Conservation (phyloP, 2,797 vertebrate species). For the Mareca penelope region DNA sequence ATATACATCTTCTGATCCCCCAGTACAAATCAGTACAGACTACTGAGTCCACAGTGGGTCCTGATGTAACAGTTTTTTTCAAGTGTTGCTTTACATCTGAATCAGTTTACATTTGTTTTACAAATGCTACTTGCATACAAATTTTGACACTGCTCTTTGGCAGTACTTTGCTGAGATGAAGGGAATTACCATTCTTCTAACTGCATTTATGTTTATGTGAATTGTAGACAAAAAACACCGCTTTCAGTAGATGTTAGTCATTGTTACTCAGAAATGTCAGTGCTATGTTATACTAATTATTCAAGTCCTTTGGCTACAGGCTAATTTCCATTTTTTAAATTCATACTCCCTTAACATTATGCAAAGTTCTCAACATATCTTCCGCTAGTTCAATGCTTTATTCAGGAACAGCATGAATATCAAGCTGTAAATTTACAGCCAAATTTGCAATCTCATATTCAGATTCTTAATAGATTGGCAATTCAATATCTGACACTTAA, state of each 20-base stretch:
- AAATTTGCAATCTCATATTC: neutral
- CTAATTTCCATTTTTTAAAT: neutral
- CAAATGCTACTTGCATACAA: neutral
- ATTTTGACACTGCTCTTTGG: neutral
- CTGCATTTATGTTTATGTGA: neutral
- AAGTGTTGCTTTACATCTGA: neutral
- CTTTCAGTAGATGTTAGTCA: neutral
- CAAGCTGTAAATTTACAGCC: neutral
- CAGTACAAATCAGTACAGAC: neutral
- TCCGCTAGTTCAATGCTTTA: neutral
- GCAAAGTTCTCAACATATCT: neutral
- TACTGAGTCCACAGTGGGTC: neutral
- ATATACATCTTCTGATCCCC: neutral
- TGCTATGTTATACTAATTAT: neutral
- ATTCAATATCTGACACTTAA: neutral
- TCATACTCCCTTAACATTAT: neutral
- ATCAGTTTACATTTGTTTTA: neutral
- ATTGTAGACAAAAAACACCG: neutral
- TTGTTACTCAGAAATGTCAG: neutral
- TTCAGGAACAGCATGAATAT: constrained; percentile 5
- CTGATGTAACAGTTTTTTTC: neutral
- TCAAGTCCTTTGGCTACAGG: neutral
- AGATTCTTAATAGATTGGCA: neutral
- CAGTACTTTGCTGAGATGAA: neutral
- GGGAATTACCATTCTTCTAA: neutral